Base-by-base conservation (phyloP, 2,113 vertebrate genomes). In the Xenopus laevis region DNA sequence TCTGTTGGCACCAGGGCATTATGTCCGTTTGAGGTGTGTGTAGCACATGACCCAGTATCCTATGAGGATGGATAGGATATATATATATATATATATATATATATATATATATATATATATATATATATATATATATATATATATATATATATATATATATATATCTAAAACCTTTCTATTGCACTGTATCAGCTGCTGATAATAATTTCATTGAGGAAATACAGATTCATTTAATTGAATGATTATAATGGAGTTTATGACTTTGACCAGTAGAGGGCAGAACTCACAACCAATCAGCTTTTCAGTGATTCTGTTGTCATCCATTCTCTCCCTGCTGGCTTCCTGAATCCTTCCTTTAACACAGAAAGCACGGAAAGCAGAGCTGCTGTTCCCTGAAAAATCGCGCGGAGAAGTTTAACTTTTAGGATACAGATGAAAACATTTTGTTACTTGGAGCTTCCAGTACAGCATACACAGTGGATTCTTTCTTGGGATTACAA, bases 241-340 rank as follows among this genome's bases (percentile, higher is more conserved):
- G 23, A 50, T 55, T 55, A 8, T n/a, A 55, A 16, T n/a, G 13
- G 53, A 27, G 58, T 77, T 63, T 46, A 77, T 6, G n/a, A 71
- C 46, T 85, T 83, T 83, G 85, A 80, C 82, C 55, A 74, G 84
- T 79, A 85, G 82, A 71, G 84, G 81, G 79, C 55, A 86, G 23
- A 27, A 79, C 85, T 89, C 83, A 84, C 72, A 83, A 79, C 90
- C 86, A 89, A 88, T 88, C 85, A 86, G 79, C 82, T 73, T 76
- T 82, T 50, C 21, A 79, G 79, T 53, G 78, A 79, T 80, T 83
- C 85, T 85, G 82, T 82, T 87, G 79, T 83, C 83, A 61, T 82
- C 81, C 82, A 79, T 79, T 82, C 82, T 82, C 79, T 83, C 78
- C 71, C 83, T 69, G 76, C 81, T 80, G 82, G 82, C 86, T 83